A percentile compares a stretch with the other conserved stretches of the same genome.
Evolutionary conservation across 2,113 vertebrate genomes (phyloP).

Genomic region (Oncorhynchus mykiss): DNA sequence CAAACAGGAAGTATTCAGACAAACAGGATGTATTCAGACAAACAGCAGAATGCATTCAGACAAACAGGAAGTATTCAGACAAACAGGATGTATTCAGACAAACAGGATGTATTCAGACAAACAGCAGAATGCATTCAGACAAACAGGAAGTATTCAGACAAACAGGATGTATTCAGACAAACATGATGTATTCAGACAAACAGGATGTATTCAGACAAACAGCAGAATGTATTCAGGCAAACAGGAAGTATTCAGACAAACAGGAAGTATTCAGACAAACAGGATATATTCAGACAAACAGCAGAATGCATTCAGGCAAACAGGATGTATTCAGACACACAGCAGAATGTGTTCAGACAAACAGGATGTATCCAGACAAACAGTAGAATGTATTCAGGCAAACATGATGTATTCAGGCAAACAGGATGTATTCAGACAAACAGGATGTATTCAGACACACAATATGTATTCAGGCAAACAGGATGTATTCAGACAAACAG

Average conservation of each 20-base stretch:
- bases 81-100: too few species aligned
- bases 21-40: too few species aligned
- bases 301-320: too few species aligned
- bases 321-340: too few species aligned
- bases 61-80: conserved; percentile 53
- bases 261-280: too few species aligned
- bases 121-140: too few species aligned
- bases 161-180: conserved; percentile 53
- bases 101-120: conserved; percentile 53
- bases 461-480: conserved; percentile 55
- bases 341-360: too few species aligned
- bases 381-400: conserved; percentile 57
- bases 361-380: conserved; percentile 53
- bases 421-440: conserved; percentile 59
- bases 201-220: too few species aligned
- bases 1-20: conserved; percentile 54
- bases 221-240: too few species aligned
- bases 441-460: too few species aligned
- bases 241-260: too few species aligned
- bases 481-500: conserved; percentile 50
- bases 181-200: neutral
- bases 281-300: too few species aligned
- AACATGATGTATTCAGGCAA: conserved; percentile 52
- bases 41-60: conserved; percentile 56
- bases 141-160: conserved; percentile 53